These are phyloP conservation scores for Oreonectes daqikongensis DNA, from an alignment of 2,797 vertebrate species.

Conservation along the genomic window DNA sequence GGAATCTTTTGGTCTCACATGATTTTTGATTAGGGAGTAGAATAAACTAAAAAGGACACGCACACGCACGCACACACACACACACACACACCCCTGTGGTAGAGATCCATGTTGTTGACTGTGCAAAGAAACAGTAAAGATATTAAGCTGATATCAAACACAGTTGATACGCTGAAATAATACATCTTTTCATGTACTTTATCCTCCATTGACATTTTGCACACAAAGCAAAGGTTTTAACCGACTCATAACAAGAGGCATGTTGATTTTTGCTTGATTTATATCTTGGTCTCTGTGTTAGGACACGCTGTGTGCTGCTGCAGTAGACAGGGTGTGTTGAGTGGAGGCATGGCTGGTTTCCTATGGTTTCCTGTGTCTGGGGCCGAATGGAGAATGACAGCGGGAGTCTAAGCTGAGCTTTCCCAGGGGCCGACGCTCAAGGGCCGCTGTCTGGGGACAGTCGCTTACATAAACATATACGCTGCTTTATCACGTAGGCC, in stretches of 20 bases:
- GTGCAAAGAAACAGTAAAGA: conserved; percentile 46
- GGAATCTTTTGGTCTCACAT: conserved; percentile 59
- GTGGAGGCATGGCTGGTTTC: conserved; percentile 78
- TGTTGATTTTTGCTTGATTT: conserved; percentile 33
- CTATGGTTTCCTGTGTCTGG: conserved; percentile 65
- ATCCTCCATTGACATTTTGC: conserved; percentile 35
- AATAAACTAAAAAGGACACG: no score
- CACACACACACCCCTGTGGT: not conserved
- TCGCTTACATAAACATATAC: conserved; percentile 76
- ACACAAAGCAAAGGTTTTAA: conserved; percentile 33
- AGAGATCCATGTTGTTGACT: conserved; percentile 34
- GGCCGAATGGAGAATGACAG: conserved; percentile 66
- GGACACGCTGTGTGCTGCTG: conserved; percentile 59
- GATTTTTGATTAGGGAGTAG: conserved; percentile 39
- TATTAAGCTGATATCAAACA: conserved; percentile 45
- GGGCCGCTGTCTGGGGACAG: conserved; percentile 67
- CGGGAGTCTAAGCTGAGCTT: conserved; percentile 69
- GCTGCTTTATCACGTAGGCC: conserved; percentile 51
- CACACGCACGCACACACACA: conserved; percentile 7
- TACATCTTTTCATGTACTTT: conserved; percentile 21
- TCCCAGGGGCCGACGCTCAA: conserved; percentile 74
- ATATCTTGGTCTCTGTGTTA: conserved; percentile 43
- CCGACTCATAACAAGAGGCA: conserved; percentile 33
- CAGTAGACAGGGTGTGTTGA: conserved; percentile 43
- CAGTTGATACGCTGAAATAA: conserved; percentile 27